Conservation (phyloP, 1,140 invertebrate genomes). For the Cylas formicarius region DNA sequence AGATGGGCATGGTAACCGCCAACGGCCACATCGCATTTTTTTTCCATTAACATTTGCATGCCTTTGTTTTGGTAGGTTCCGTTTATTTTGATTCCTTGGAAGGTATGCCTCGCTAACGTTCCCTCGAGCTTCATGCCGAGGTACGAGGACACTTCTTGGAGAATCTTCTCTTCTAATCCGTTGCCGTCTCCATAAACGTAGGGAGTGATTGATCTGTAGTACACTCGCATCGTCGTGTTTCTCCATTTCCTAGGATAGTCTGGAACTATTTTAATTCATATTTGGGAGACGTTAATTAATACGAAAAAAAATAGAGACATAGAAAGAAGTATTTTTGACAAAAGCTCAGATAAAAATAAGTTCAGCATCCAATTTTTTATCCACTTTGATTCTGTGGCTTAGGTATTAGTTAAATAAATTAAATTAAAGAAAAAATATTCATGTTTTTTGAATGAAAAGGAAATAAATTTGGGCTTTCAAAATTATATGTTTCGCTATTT, state of each 20-base stretch:
- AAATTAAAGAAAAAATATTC: no score
- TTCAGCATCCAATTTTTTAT: no score
- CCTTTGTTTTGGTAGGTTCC: conserved; percentile 4
- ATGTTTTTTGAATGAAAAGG: no score
- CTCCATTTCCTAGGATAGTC: conserved; percentile 8
- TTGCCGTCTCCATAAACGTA: background rate
- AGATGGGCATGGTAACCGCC: conserved; percentile 3
- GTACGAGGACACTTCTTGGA: background rate
- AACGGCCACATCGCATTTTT: background rate
- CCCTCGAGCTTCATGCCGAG: background rate
- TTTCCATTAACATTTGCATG: conserved; percentile 1
- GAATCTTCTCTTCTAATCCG: background rate
- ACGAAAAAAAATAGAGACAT: no score
- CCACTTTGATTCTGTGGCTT: no score
- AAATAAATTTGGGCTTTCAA: no score
- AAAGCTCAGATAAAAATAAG: no score
- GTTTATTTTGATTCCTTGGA: background rate
- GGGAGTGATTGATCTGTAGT: background rate
- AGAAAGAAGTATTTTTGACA: no score
- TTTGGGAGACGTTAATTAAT: no score
- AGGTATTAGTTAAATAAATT: no score
- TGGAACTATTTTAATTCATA: no score
- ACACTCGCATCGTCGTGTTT: conserved; percentile 2
- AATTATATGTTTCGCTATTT: no score
- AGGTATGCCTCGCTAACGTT: background rate